Conservation (phyloP, 2,113 vertebrate species). For the Caretta caretta region DNA sequence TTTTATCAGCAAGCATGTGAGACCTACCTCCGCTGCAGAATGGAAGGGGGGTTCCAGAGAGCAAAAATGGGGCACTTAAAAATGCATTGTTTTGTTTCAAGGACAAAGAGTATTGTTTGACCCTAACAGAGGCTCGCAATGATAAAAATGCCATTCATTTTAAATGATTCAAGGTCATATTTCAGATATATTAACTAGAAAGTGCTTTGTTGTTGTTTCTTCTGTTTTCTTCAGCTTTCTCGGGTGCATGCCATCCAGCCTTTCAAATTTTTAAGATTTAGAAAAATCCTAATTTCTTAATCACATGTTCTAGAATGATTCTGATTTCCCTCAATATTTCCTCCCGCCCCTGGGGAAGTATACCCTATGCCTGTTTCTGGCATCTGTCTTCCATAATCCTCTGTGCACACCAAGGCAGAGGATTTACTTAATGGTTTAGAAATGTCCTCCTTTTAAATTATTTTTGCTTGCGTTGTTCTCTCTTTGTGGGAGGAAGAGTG, state of each 20-base stretch:
- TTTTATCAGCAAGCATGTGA: slow-evolving; percentile 16
- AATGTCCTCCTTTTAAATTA: slow-evolving; percentile 22
- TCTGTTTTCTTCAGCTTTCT: slow-evolving; percentile 35
- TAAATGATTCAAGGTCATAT: background rate
- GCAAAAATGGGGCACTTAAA: background rate
- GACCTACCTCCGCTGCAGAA: background rate
- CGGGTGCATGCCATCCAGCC: background rate
- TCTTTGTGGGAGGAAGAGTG: slow-evolving; percentile 1
- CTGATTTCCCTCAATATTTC: slow-evolving; percentile 65
- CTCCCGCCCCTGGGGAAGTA: slow-evolving; percentile 68
- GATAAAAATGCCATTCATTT: background rate
- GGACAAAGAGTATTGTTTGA: background rate
- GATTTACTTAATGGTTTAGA: slow-evolving; percentile 44
- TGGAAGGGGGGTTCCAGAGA: slow-evolving; percentile 8
- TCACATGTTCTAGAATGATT: slow-evolving; percentile 25
- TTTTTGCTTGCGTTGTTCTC: slow-evolving; percentile 39
- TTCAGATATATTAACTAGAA: slow-evolving; percentile 29
- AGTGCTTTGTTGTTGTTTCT: background rate
- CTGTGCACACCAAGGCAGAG: background rate
- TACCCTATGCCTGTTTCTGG: slow-evolving; percentile 56
- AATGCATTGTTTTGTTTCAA: background rate
- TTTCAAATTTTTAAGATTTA: slow-evolving; percentile 17
- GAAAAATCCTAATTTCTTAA: slow-evolving; percentile 41
- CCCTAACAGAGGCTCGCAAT: background rate
- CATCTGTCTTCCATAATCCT: slow-evolving; percentile 59